Evolutionary conservation across 2,888 invertebrate genomes (phyloP).

Genomic region (Latrodectus elegans): DNA sequence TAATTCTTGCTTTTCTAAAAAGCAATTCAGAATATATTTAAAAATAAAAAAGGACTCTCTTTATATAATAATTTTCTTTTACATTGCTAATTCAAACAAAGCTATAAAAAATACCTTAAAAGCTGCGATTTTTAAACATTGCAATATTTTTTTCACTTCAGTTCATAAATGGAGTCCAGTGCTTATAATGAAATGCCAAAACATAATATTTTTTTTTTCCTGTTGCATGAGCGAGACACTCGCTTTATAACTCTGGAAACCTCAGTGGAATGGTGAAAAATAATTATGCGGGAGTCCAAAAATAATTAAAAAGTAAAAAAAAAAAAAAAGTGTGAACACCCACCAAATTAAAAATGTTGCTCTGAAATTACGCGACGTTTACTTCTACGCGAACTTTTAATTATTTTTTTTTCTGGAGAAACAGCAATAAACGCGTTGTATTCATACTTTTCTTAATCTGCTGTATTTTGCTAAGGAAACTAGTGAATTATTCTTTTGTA

Average conservation of each 20-base stretch:
- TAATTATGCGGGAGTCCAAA: not conserved
- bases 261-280: not conserved
- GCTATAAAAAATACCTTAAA: no score
- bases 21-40: no score
- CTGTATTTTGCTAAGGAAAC: not conserved
- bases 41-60: no score
- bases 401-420: not conserved
- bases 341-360: not conserved
- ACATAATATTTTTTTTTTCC: not conserved
- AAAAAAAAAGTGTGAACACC: not conserved
- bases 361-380: not conserved
- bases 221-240: not conserved
- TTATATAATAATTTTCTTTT: no score
- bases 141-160: not conserved
- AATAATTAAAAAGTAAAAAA: not conserved
- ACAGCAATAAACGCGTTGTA: conserved; percentile 1
- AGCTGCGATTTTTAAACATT: not conserved
- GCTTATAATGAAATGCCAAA: not conserved
- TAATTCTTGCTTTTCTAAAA: no score
- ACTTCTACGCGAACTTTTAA: not conserved
- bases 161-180: not conserved
- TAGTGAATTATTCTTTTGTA: no score
- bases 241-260: not conserved
- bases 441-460: not conserved
- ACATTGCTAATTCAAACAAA: no score